Base-by-base conservation (phyloP, 2,113 vertebrate genomes). In the Narcine bancroftii region DNA sequence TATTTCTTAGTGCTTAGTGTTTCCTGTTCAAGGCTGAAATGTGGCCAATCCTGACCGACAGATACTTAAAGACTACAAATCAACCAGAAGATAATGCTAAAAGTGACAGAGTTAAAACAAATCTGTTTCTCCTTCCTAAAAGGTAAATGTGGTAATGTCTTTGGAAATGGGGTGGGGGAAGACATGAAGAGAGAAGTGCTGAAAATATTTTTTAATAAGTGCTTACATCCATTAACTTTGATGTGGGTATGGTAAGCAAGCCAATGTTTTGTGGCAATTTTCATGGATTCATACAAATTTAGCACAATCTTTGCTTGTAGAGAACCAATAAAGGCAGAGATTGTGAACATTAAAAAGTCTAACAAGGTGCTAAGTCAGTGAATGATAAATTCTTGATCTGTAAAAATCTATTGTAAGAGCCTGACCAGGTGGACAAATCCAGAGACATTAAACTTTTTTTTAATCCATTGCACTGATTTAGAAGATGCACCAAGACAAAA, bases 391-490 rank as follows among this genome's bases (percentile, higher is more conserved):
- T 76, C 75, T 75, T 19, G 93, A 29, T 56, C 89, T 87, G 92
- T 79, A 93, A 95, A 95, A 77, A n/a, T 89, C 87, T 92, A 93
- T 93, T 93, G 92, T 95, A 93, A 94, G 93, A 91, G 89, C 85
- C 93, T 92, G 91, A 93, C 93, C 93, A 95, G 93, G 92, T 92
- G 92, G 81, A 92, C 92, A 53, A 50, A 95, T 94, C 93, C 93
- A 93, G 94, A 95, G 94, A 94, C 94, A 94, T 95, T 93, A 94
- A 94, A 94, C 93, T 93, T 93, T 94, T 94, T 94, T 92, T 92
- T 39, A 29, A 92, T 83, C 91, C 89, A 93, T 93, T 93, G 1
- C 89, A 93, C 92, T 92, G 93, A 92, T 94, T 93, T 92, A 92
- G 92, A 92, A 93, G 73, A 76, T 92, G 93, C 93, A 91, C 91